Base-by-base conservation (phyloP, 2,888 invertebrate genomes). In the Electrophaes corylata region DNA sequence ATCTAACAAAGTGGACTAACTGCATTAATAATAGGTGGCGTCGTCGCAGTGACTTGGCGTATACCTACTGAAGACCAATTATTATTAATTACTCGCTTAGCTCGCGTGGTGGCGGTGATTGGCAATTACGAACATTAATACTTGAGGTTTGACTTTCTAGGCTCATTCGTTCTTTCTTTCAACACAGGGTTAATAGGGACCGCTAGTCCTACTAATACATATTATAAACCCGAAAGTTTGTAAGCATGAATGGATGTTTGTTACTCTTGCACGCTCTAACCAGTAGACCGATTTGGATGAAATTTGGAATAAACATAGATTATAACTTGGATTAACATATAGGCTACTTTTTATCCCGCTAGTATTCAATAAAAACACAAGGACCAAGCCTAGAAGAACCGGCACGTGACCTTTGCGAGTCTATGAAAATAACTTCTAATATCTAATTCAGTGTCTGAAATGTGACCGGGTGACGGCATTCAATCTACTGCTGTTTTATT, bases 391-490 rank as follows among this genome's bases (percentile, higher is more conserved):
- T 10, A 29, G 26, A 50, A 37, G 8, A 37, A 16, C 16, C 16
- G 10, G 11, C 39, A 39, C 10, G 20, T 41, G 29, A 39, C 40
- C 39, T 40, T 53, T 41, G 14, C 44, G 4, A 52, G 19, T 44
- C 37, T 31, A 35, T 35, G 47, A 47, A 44, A 43, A 56, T 20
- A 29, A n/a, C 20, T 2, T 37, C 16, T 16, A 37, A 47, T 57
- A 57, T 43, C 18, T 46, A 44, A 49, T 53, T 58, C 44, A 53
- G 45, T 26, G 45, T 40, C 33, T 43, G 20, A 29, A 39, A 18
- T 14, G 52, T 56, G 60, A 33, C 59, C 2, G 37, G 4, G 48
- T 49, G 65, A 49, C 59, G 61, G 59, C 61, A 40, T 62, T 57
- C 44, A 44, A 64, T 64, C 37, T 49, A 20, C 19, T 14, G 26